These are phyloP conservation scores for Sternotherus odoratus DNA, from an alignment of 2,797 vertebrate genomes.

Conservation along the genomic window DNA sequence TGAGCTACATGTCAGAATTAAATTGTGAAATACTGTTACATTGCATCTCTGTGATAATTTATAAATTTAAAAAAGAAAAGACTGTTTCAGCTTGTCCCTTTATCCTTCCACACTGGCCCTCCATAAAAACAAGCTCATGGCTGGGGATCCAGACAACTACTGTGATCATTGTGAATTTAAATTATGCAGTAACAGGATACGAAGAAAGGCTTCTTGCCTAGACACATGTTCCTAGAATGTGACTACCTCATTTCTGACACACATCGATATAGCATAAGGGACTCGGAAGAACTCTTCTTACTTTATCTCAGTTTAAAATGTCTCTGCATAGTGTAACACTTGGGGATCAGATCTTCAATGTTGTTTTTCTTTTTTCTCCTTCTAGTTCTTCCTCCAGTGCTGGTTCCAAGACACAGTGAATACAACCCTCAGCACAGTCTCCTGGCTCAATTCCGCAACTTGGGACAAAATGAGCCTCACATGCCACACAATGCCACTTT, in stretches of 20 bases:
- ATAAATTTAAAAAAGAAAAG: not conserved
- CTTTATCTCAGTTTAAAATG: not conserved
- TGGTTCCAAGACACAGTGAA: conserved; percentile 98
- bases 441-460: conserved; percentile 95
- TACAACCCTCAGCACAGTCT: conserved; percentile 98
- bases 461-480: conserved; percentile 94
- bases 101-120: not conserved
- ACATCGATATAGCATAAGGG: not conserved
- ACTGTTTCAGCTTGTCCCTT: not conserved
- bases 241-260: not conserved
- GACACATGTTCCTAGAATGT: conserved; percentile 16
- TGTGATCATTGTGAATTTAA: not conserved
- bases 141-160: not conserved
- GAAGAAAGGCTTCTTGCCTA: conserved; percentile 41
- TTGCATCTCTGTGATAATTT: not conserved
- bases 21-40: not conserved
- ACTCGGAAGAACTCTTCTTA: not conserved
- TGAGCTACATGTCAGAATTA: not conserved
- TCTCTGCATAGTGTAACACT: not conserved
- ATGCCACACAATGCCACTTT: conserved; percentile 98
- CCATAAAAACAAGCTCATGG: not conserved
- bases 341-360: not conserved
- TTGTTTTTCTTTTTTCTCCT: not conserved
- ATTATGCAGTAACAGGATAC: not conserved
- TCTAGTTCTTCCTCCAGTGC: conserved; percentile 95